A percentile compares a stretch with the other conserved stretches of the same genome.
Evolutionary conservation across 2,797 vertebrate species (phyloP).

Genomic region (Furcifer pardalis): DNA sequence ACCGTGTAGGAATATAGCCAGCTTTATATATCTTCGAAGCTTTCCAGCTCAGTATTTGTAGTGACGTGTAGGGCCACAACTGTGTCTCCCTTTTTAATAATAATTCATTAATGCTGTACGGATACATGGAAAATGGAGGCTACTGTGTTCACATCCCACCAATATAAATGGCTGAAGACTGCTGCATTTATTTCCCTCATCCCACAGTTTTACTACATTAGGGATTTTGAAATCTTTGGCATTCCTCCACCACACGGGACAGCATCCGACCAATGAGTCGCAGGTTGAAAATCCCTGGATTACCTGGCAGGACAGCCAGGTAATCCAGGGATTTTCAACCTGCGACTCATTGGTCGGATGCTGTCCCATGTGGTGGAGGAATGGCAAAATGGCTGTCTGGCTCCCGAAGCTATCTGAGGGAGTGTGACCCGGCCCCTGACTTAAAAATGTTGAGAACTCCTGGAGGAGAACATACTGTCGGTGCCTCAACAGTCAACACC

Average conservation of each 20-base stretch:
- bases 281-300: background rate
- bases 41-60: no score
- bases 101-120: background rate
- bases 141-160: background rate
- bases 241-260: no score
- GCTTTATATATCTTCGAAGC: background rate
- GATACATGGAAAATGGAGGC: background rate
- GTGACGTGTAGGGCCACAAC: background rate
- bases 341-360: no score
- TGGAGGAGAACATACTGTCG: no score
- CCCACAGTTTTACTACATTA: background rate
- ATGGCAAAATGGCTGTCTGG: no score
- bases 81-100: background rate
- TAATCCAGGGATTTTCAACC: no score
- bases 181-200: background rate
- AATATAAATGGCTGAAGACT: background rate
- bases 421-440: no score
- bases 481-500: no score
- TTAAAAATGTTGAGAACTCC: no score
- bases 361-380: no score
- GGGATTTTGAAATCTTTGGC: background rate
- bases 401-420: no score
- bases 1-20: background rate
- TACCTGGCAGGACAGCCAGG: background rate
- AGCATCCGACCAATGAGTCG: background rate